phyloP scores from a whole-genome alignment of 1,140 invertebrate genomes.

The Drosophila lacteicornis region DNA sequence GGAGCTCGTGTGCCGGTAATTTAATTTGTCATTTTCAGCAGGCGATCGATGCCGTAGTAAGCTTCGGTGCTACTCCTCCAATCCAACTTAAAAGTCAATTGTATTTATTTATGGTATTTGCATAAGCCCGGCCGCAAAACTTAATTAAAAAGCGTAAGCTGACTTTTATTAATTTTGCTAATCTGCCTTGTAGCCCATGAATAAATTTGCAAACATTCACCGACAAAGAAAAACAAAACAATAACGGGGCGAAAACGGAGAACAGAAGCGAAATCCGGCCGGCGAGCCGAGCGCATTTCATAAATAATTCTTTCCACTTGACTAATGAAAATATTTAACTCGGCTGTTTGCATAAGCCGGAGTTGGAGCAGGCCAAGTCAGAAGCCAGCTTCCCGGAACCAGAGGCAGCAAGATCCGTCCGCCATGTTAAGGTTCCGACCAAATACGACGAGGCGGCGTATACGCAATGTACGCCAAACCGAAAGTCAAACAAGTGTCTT shows the following conservation, averaged over 20 bases:
- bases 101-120: slow-evolving; percentile 63
- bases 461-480: slow-evolving; percentile 60
- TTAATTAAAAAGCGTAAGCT: slow-evolving; percentile 76
- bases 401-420: slow-evolving; percentile 9
- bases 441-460: slow-evolving; percentile 58
- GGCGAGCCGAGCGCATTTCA: slow-evolving; percentile 53
- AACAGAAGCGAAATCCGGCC: slow-evolving; percentile 21
- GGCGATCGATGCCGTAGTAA: slow-evolving; percentile 21
- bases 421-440: slow-evolving; percentile 37
- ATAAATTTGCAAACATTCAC: slow-evolving; percentile 65
- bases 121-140: slow-evolving; percentile 49
- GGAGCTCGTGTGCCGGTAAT: slow-evolving; percentile 34
- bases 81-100: slow-evolving; percentile 72
- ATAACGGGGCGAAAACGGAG: slow-evolving; percentile 32
- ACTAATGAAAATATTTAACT: slow-evolving; percentile 80
- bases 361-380: slow-evolving; percentile 1
- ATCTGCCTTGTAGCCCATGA: slow-evolving; percentile 65
- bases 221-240: slow-evolving; percentile 30
- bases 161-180: slow-evolving; percentile 77
- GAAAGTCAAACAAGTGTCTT: slow-evolving; percentile 67
- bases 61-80: no score
- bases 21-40: slow-evolving; percentile 30
- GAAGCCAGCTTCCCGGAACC: slow-evolving; percentile 9
- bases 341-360: slow-evolving; percentile 64
- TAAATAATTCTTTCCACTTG: slow-evolving; percentile 77